phyloP scores from a whole-genome alignment of 2,113 vertebrate genomes.

The Centropus unirufus region DNA sequence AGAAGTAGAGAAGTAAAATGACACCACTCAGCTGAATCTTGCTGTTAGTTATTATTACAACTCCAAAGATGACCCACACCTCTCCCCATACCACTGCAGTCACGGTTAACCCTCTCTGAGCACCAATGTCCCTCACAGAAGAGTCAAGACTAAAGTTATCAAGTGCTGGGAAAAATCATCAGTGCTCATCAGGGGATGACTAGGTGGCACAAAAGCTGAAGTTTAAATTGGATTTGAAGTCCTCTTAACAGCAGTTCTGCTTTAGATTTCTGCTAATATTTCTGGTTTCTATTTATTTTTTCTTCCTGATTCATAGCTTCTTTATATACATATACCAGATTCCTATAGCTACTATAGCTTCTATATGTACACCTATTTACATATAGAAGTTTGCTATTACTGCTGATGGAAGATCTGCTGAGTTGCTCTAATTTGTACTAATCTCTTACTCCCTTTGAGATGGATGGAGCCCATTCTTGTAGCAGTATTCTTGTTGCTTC shows the following conservation, averaged over 20 bases:
- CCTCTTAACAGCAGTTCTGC: background rate
- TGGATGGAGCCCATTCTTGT: background rate
- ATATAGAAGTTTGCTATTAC: background rate
- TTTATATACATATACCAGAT: background rate
- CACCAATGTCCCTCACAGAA: background rate
- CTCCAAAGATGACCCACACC: rapidly evolving
- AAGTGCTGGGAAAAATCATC: background rate
- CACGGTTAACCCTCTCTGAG: background rate
- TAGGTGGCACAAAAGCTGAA: background rate
- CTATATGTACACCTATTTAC: rapidly evolving
- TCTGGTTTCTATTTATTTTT: background rate
- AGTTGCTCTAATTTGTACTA: background rate
- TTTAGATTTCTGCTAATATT: background rate
- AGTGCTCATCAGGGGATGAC: background rate
- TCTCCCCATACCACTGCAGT: background rate
- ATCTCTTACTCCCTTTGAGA: background rate
- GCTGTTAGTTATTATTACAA: background rate
- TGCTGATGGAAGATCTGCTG: background rate
- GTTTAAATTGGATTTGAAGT: background rate
- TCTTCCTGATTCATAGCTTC: background rate
- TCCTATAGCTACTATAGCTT: background rate
- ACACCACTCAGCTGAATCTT: background rate
- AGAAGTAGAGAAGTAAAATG: background rate
- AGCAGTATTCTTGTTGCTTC: background rate
- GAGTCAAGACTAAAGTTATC: background rate